A percentile compares a stretch with the other conserved stretches of the same genome.
Evolutionary conservation across 2,888 invertebrate species (phyloP).

Genomic region (Leucophenga montana): DNA sequence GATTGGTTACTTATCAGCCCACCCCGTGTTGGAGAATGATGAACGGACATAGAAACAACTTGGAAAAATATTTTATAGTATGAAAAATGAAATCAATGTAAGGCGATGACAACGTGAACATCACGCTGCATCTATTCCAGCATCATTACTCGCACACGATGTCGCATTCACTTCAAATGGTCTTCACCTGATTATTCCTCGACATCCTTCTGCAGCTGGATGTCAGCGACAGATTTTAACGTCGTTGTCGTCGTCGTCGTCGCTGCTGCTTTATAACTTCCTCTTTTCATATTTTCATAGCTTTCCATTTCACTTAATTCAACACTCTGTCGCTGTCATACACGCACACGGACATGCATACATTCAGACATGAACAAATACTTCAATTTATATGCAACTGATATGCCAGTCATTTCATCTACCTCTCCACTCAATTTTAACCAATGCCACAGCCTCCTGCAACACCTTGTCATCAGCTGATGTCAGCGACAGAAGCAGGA

Average conservation of each 20-base stretch:
- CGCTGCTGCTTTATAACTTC: too few relatives aligned
- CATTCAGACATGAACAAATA: background rate
- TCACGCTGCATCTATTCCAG: too few relatives aligned
- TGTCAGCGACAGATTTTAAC: too few relatives aligned
- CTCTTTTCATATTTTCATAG: slow-evolving; percentile 43
- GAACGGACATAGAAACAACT: too few relatives aligned
- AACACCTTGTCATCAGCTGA: background rate
- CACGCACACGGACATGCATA: background rate
- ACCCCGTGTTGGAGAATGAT: too few relatives aligned
- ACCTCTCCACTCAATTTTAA: too few relatives aligned
- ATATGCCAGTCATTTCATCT: background rate
- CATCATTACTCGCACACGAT: too few relatives aligned
- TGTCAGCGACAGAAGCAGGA: slow-evolving; percentile 19
- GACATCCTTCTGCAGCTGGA: too few relatives aligned
- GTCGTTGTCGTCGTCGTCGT: too few relatives aligned
- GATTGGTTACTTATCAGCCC: too few relatives aligned
- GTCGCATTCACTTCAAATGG: too few relatives aligned
- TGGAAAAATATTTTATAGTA: background rate
- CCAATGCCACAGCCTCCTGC: background rate
- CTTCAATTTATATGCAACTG: background rate
- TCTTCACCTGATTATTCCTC: too few relatives aligned
- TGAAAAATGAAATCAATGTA: slow-evolving; percentile 3
- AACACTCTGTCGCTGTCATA: slow-evolving; percentile 20
- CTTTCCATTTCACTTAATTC: slow-evolving; percentile 57
- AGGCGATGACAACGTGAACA: background rate